Evolutionary conservation across 2,113 vertebrate genomes (phyloP), one percentile per base, ranked within the genome.

Genomic region (Caretta caretta): DNA sequence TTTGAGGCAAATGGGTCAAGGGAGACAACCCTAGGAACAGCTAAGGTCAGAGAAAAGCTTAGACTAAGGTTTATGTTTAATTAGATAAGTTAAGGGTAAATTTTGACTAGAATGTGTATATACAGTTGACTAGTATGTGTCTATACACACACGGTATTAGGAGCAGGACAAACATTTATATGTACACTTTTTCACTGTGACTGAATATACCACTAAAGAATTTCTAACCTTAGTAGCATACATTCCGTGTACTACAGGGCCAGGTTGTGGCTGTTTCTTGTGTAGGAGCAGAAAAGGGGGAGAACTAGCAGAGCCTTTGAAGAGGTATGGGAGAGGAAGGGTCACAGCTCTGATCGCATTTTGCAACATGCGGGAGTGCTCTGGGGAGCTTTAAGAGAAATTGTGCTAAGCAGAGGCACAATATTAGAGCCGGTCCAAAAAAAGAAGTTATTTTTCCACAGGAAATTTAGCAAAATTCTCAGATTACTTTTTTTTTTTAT

Each of bases 51-150:
- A 31, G 57, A 14, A 29, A n/a, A 65, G 3, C 62, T 17, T 65
- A 65, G 31, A 13, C 27, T 62, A 29, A 27, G 5, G 5, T 88
- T 93, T 92, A 14, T 56, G 24, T 72, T 29, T 38, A 65, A 6
- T 56, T 82, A 84, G 29, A 51, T 65, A 78, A 79, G 62, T 83
- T 72, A 49, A 54, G 14, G 13, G 19, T 4, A 12, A 0, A 0
- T 1, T 1, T 2, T 3, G 38, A 38, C 0, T 0, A 4, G 5
- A 65, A 80, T 10, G 5, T 35, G 0, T 65, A 19, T 48, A 5
- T 42, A 38, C 38, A 38, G 38, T 2, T 3, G 38, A 38, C 0
- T 0, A 4, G 5, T 56, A 80, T 10, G 5, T 35, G 0, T 65
- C 14, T 48, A 5, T 42, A 4, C 62, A 3, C 20, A 20, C 54